These are phyloP conservation scores for Girardinus metallicus DNA, from an alignment of 2,797 vertebrate species.

Conservation along the genomic window DNA sequence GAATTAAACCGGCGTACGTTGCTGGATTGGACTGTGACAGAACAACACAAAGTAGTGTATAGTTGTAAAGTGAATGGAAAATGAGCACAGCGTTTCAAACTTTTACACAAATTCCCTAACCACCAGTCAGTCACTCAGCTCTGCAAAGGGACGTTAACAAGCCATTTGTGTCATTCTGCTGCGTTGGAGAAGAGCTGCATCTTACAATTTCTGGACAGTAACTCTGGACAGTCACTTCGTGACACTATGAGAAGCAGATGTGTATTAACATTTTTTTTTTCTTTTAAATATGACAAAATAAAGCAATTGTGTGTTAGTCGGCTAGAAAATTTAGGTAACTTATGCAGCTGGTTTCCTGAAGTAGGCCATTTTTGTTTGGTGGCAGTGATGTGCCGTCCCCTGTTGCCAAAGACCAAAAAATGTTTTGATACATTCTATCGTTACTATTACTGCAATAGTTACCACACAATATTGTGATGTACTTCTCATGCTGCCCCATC, in stretches of 20 bases:
- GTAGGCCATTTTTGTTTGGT: background rate
- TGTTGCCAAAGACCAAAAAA: background rate
- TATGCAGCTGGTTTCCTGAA: background rate
- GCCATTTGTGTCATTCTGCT: no score
- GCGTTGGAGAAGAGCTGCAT: no score
- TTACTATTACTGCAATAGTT: background rate
- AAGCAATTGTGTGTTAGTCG: background rate
- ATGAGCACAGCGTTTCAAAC: background rate
- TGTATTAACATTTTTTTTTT: background rate
- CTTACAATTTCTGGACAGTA: no score
- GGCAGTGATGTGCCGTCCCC: background rate
- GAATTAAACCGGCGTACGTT: background rate
- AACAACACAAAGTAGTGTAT: background rate
- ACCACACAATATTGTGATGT: background rate
- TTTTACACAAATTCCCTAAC: background rate
- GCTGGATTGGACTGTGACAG: background rate
- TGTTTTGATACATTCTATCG: background rate
- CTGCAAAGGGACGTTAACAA: no score
- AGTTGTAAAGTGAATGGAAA: background rate
- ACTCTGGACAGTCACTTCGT: no score
- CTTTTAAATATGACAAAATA: background rate
- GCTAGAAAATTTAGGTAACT: background rate
- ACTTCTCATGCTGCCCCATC: background rate
- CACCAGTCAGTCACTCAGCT: no score
- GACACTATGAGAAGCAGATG: background rate